A percentile compares a stretch with the other conserved stretches of the same genome.
Conservation (phyloP, 2,113 vertebrate genomes). For the Hipposideros armiger region DNA sequence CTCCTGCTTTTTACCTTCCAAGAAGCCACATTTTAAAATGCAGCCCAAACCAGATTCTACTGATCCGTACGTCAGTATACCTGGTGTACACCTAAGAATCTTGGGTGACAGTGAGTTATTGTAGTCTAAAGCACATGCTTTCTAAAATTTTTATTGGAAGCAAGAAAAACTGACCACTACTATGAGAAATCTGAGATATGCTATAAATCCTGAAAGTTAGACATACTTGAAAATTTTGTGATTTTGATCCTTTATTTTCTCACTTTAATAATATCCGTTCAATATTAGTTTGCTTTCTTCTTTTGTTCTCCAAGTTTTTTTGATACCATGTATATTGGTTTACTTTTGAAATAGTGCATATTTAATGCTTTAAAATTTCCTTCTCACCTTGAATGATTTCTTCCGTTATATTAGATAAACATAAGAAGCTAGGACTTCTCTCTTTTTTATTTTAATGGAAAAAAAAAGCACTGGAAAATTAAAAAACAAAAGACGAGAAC, state of each 20-base stretch:
- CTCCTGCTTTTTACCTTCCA: background rate
- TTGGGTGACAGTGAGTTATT: slow-evolving; percentile 12
- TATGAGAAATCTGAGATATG: background rate
- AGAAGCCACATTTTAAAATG: slow-evolving; percentile 36
- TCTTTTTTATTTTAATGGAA: slow-evolving; percentile 16
- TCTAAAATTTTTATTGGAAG: background rate
- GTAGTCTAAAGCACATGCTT: background rate
- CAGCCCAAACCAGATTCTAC: background rate
- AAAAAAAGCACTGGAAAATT: background rate
- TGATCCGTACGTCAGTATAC: background rate
- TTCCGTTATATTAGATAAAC: background rate
- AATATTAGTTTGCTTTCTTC: slow-evolving; percentile 2
- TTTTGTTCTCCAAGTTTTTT: background rate
- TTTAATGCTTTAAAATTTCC: background rate
- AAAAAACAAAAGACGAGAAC: background rate
- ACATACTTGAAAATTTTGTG: background rate
- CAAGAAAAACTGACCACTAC: background rate
- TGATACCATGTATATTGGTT: background rate
- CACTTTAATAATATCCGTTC: background rate
- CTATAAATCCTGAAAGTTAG: slow-evolving; percentile 5
- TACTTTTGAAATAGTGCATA: slow-evolving; percentile 8
- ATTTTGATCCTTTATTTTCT: background rate
- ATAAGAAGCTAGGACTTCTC: background rate
- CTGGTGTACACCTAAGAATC: background rate
- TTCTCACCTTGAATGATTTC: slow-evolving; percentile 21